phyloP scores from a whole-genome alignment of 2,888 invertebrate genomes.

The Tetanocera ferruginea region DNA sequence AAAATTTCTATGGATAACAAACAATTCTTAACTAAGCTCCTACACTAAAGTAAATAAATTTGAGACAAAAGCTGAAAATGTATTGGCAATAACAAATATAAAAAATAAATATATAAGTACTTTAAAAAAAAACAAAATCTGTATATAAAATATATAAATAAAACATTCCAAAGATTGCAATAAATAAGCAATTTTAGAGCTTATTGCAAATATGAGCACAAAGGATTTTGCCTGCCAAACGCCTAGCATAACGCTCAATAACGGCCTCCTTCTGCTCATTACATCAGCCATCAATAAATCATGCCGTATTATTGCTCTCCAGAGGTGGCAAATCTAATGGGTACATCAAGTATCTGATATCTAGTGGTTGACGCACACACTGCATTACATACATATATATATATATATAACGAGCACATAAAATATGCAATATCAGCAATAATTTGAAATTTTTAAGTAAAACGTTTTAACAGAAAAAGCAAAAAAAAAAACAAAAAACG shows the following conservation, averaged over 20 bases:
- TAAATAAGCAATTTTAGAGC: conserved; percentile 42
- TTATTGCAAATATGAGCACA: not conserved
- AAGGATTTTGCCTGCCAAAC: not conserved
- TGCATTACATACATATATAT: too few species aligned
- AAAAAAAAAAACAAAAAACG: not conserved
- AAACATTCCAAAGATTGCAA: conserved; percentile 15
- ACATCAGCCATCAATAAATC: conserved; percentile 49
- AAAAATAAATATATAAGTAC: conserved; percentile 12
- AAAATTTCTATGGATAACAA: too few species aligned
- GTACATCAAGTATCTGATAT: not conserved
- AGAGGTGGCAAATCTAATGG: conserved; percentile 21
- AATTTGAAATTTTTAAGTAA: not conserved
- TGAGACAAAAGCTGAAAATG: too few species aligned
- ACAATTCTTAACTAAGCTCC: too few species aligned
- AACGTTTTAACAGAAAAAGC: not conserved
- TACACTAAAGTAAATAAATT: too few species aligned
- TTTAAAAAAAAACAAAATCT: not conserved
- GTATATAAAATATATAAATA: conserved; percentile 1
- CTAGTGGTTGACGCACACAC: not conserved
- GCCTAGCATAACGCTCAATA: not conserved
- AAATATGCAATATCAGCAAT: too few species aligned
- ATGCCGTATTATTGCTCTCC: conserved; percentile 45
- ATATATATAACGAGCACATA: too few species aligned
- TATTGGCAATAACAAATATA: not conserved
- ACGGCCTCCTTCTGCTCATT: conserved; percentile 24